phyloP scores from a whole-genome alignment of 1,140 invertebrate genomes.

The Aleiodes sp. region DNA sequence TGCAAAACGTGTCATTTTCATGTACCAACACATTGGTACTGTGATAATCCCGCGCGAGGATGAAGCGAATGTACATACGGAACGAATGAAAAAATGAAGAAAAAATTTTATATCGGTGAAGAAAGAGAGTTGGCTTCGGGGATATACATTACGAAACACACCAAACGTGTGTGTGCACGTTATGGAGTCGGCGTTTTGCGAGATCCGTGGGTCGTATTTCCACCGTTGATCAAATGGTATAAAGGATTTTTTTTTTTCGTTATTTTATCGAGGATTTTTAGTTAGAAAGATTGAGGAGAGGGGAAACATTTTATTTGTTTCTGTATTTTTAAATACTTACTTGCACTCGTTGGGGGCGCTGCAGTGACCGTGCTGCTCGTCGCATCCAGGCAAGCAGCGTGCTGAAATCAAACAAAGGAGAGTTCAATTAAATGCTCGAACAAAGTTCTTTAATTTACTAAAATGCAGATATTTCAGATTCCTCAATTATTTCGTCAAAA shows the following conservation, averaged over 20 bases:
- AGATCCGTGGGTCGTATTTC: constrained; percentile 10
- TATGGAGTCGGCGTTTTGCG: constrained; percentile 19
- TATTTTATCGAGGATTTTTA: background rate
- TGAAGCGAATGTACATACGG: constrained; percentile 14
- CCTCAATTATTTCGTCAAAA: too few relatives aligned
- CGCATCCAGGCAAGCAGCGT: constrained; percentile 90
- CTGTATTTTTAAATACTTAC: constrained; percentile 79
- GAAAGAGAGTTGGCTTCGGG: background rate
- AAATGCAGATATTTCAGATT: constrained; percentile 18
- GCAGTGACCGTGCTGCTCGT: constrained; percentile 89
- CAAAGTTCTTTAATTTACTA: background rate
- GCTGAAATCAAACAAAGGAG: constrained; percentile 77
- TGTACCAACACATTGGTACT: background rate
- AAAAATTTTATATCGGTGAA: constrained; percentile 16
- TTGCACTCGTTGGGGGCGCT: constrained; percentile 92
- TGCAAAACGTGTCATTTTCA: constrained; percentile 25
- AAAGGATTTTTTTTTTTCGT: background rate
- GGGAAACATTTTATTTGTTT: background rate
- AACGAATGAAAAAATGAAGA: too few relatives aligned
- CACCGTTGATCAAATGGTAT: background rate
- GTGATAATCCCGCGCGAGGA: background rate
- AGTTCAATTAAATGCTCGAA: too few relatives aligned
- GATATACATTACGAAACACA: constrained; percentile 17
- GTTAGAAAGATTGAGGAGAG: background rate
- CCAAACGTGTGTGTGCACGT: constrained; percentile 20